Percentiles rank a stretch among this genome's conserved stretches.
Evolutionary conservation across 2,113 vertebrate species (phyloP).

Genomic region (Cariama cristata): DNA sequence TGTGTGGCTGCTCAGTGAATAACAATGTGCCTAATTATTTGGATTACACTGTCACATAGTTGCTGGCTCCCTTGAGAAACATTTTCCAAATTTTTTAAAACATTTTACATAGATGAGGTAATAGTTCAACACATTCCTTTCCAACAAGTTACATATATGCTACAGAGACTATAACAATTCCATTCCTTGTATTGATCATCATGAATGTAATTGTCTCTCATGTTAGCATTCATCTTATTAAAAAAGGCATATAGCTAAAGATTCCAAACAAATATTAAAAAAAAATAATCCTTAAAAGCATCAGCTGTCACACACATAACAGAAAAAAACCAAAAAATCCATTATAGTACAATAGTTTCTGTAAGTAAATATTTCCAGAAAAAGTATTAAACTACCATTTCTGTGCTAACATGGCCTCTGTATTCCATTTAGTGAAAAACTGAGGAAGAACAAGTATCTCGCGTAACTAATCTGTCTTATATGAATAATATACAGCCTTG

Average conservation of each 20-base stretch:
- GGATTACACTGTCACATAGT: slow-evolving; percentile 63
- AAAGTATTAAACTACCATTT: not conserved
- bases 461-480: not conserved
- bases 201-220: not conserved
- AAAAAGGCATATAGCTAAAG: not conserved
- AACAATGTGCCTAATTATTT: slow-evolving; percentile 74
- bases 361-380: not conserved
- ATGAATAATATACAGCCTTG: not conserved
- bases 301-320: not conserved
- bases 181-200: not conserved
- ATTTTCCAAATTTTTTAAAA: slow-evolving; percentile 74
- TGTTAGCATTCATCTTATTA: not conserved
- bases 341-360: too few relatives aligned
- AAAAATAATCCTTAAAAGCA: not conserved
- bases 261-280: not conserved
- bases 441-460: not conserved
- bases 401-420: not conserved
- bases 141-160: slow-evolving; percentile 4
- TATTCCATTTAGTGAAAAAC: not conserved
- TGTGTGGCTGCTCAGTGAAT: slow-evolving; percentile 28
- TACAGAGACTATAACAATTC: not conserved
- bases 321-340: not conserved
- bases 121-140: slow-evolving; percentile 66
- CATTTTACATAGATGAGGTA: slow-evolving; percentile 78
- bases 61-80: slow-evolving; percentile 69